A percentile compares a stretch with the other conserved stretches of the same genome.
phyloP scores from a whole-genome alignment of 2,888 invertebrate genomes.

The Drosophila niveifrons region DNA sequence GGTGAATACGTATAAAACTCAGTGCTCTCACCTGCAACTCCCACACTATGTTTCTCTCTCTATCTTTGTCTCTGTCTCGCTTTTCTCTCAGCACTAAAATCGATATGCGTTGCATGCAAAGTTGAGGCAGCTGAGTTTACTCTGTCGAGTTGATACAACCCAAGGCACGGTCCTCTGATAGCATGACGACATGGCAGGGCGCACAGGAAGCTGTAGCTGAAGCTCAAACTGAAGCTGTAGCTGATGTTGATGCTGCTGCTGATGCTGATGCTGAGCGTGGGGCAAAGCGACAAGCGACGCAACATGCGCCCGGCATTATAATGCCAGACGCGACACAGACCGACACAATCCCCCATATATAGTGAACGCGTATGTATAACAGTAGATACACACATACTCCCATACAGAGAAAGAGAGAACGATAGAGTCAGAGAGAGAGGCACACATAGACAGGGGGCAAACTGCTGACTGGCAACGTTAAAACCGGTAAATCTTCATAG shows the following conservation, averaged over 20 bases:
- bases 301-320: conserved; percentile 69
- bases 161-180: conserved; percentile 57
- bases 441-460: conserved; percentile 20
- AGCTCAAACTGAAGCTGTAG: conserved; percentile 14
- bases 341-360: conserved; percentile 31
- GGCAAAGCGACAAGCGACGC: conserved; percentile 58
- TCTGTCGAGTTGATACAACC: conserved; percentile 22
- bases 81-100: conserved; percentile 58
- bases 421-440: background rate
- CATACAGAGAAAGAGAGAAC: background rate
- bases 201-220: conserved; percentile 66
- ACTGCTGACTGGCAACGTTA: conserved; percentile 78
- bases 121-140: conserved; percentile 9
- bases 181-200: conserved; percentile 74
- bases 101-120: conserved; percentile 65
- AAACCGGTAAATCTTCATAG: conserved; percentile 82
- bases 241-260: conserved; percentile 15
- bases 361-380: background rate
- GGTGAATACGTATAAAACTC: conserved; percentile 41
- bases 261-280: conserved; percentile 42
- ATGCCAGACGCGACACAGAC: conserved; percentile 78
- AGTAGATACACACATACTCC: background rate
- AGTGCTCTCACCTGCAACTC: conserved; percentile 35
- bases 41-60: background rate
- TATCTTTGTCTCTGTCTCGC: background rate